Conservation (phyloP, 2,888 invertebrate genomes). For the Parelbella ahira region DNA sequence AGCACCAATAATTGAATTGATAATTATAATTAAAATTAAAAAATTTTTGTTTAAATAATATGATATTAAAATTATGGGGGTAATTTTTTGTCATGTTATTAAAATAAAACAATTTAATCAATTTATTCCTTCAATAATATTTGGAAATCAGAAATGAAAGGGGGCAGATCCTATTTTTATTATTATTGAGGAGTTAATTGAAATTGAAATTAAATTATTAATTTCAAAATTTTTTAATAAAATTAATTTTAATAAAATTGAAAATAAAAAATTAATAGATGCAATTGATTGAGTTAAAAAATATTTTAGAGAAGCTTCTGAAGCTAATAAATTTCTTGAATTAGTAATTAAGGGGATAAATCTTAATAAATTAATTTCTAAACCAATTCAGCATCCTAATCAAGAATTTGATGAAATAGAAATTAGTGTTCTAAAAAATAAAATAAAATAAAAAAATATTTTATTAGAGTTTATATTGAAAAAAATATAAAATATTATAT, state of each 20-base stretch:
- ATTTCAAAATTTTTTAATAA: slow-evolving; percentile 52
- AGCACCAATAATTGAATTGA: slow-evolving; percentile 70
- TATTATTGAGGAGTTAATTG: slow-evolving; percentile 64
- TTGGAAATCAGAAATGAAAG: slow-evolving; percentile 82
- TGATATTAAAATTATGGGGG: slow-evolving; percentile 78
- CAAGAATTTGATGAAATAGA: slow-evolving; percentile 61
- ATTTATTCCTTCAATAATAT: slow-evolving; percentile 78
- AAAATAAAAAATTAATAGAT: slow-evolving; percentile 77
- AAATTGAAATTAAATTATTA: slow-evolving; percentile 44
- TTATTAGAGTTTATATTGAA: slow-evolving; percentile 68
- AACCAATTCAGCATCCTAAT: slow-evolving; percentile 79
- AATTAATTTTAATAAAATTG: slow-evolving; percentile 59
- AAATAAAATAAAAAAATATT: slow-evolving; percentile 73
- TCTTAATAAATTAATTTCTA: slow-evolving; percentile 83
- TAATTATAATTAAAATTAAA: slow-evolving; percentile 62
- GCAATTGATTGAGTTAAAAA: slow-evolving; percentile 81
- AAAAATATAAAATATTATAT: slow-evolving; percentile 76
- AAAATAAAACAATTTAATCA: slow-evolving; percentile 80
- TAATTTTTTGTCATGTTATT: slow-evolving; percentile 84
- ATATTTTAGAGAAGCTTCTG: slow-evolving; percentile 82
- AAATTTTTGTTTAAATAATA: slow-evolving; percentile 66
- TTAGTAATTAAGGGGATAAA: slow-evolving; percentile 81
- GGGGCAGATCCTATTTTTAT: slow-evolving; percentile 81
- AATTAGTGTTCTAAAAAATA: slow-evolving; percentile 72
- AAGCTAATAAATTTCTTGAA: slow-evolving; percentile 65